Percentiles rank a stretch among this genome's conserved stretches.
Conservation (phyloP, 2,888 invertebrate genomes). For the Lathronympha strigana region DNA sequence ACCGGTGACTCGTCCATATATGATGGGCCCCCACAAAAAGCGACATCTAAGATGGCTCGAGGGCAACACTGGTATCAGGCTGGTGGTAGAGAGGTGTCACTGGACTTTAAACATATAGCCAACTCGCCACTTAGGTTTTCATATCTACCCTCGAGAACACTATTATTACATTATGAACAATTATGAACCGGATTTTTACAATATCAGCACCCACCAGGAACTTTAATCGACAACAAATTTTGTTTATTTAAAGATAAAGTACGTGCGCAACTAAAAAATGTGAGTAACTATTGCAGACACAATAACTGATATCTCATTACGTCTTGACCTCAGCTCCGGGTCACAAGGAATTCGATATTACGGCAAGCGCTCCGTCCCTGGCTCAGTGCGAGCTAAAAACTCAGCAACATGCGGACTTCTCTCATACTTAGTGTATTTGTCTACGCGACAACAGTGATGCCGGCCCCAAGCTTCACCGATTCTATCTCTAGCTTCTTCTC, state of each 20-base stretch:
- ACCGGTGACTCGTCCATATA: too few species aligned
- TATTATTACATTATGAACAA: not conserved
- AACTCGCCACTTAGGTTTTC: too few species aligned
- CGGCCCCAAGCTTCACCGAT: conserved; percentile 47
- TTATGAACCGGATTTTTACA: conserved; percentile 22
- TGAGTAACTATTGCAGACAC: conserved; percentile 34
- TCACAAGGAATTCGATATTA: conserved; percentile 52
- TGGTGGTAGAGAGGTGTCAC: too few species aligned
- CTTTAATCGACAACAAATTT: conserved; percentile 1
- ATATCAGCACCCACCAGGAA: conserved; percentile 1
- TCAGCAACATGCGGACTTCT: conserved; percentile 41
- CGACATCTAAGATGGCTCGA: too few species aligned
- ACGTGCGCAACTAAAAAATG: conserved; percentile 34
- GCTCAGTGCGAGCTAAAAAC: conserved; percentile 50
- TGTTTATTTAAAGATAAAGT: conserved; percentile 38
- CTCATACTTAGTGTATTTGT: conserved; percentile 31
- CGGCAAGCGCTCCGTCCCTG: conserved; percentile 43
- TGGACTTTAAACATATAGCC: too few species aligned
- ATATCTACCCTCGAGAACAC: too few species aligned
- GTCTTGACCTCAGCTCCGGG: conserved; percentile 56
- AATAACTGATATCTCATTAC: conserved; percentile 44
- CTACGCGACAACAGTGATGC: conserved; percentile 42
- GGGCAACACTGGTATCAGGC: too few species aligned
- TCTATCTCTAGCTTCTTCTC: conserved; percentile 44
- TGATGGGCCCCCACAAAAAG: too few species aligned